phyloP scores from a whole-genome alignment of 2,113 vertebrate genomes.

The Zeus faber region DNA sequence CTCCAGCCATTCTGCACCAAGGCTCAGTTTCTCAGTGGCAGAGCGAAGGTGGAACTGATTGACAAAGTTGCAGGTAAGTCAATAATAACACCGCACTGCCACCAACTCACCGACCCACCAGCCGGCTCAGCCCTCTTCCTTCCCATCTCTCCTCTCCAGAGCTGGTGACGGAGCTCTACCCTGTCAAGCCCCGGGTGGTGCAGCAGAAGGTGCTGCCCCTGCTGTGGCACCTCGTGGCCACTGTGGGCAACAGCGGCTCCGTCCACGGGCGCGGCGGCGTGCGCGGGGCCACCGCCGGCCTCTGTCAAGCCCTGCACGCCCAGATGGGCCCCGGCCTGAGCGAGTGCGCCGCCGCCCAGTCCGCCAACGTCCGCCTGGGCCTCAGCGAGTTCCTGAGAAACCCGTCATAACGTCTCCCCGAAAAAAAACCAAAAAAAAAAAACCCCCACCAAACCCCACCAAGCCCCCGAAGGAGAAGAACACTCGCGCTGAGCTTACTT shows the following conservation, averaged over 20 bases:
- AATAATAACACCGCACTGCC: no score
- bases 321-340: conserved; percentile 83
- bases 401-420: conserved; percentile 41
- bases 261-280: conserved; percentile 77
- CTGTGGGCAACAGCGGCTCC: conserved; percentile 77
- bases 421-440: no score
- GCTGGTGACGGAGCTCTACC: conserved; percentile 83
- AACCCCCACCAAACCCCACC: conserved; percentile 16
- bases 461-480: conserved; percentile 23
- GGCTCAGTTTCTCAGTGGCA: conserved; percentile 90
- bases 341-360: conserved; percentile 75
- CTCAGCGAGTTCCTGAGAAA: conserved; percentile 80
- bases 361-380: conserved; percentile 74
- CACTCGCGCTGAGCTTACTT: conserved; percentile 60
- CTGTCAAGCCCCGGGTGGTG: conserved; percentile 83
- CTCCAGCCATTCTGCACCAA: conserved; percentile 93
- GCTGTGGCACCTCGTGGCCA: conserved; percentile 87
- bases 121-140: no score
- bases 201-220: conserved; percentile 86
- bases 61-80: conserved; percentile 88
- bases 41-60: conserved; percentile 90
- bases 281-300: conserved; percentile 75
- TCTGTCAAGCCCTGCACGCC: conserved; percentile 81
- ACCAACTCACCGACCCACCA: no score
- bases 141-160: no score